phyloP scores from a whole-genome alignment of 2,113 vertebrate genomes.

The Tetraodon nigroviridis region DNA sequence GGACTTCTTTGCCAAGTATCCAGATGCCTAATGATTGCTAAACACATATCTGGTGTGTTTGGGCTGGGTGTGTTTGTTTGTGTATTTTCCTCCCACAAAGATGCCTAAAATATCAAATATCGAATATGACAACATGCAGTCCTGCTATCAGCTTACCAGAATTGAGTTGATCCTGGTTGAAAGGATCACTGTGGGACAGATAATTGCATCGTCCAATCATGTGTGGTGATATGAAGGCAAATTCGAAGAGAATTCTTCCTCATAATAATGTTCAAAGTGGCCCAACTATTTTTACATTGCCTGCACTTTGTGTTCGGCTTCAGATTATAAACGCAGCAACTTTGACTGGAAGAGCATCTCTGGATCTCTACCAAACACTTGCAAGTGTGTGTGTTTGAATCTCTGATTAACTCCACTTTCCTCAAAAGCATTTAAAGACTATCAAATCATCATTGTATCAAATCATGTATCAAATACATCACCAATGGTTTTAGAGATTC shows the following conservation, averaged over 20 bases:
- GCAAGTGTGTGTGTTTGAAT: constrained; percentile 4
- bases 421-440: constrained; percentile 22
- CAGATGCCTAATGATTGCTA: not conserved
- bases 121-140: too few species aligned
- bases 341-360: constrained; percentile 15
- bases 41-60: not conserved
- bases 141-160: not conserved
- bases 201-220: constrained; percentile 1
- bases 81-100: not conserved
- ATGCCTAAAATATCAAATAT: too few species aligned
- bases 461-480: constrained; percentile 9
- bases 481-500: constrained; percentile 14
- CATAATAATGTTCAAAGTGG: not conserved
- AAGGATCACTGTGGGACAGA: not conserved
- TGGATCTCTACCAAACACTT: constrained; percentile 20
- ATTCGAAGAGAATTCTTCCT: constrained; percentile 7
- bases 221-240: not conserved
- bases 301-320: not conserved
- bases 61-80: not conserved
- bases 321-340: constrained; percentile 9
- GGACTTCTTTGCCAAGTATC: not conserved
- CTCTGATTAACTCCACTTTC: constrained; percentile 26
- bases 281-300: constrained; percentile 1
- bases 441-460: too few species aligned
- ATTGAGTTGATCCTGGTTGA: not conserved